These are phyloP conservation scores for Phyllotreta striolata DNA, from an alignment of 2,888 invertebrate species.

Conservation along the genomic window DNA sequence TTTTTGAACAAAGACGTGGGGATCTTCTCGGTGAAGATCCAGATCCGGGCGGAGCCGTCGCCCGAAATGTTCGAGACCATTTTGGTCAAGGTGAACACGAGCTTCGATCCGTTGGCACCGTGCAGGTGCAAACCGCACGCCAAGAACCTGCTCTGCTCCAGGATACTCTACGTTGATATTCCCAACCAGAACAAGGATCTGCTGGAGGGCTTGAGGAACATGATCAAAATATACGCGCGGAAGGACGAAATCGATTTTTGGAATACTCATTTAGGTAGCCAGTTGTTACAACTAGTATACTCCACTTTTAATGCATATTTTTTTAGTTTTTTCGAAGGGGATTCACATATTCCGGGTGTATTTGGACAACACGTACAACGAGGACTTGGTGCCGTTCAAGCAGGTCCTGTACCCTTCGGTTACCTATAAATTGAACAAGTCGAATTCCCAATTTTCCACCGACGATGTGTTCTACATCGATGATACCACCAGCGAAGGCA, in stretches of 20 bases:
- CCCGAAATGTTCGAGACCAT: slow-evolving; percentile 28
- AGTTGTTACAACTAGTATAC: too few species aligned
- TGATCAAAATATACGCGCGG: slow-evolving; percentile 44
- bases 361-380: slow-evolving; percentile 30
- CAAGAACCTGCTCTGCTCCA: slow-evolving; percentile 48
- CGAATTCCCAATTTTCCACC: background rate
- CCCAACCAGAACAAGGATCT: slow-evolving; percentile 51
- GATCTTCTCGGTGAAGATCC: slow-evolving; percentile 50
- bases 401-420: slow-evolving; percentile 30
- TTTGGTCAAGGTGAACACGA: slow-evolving; percentile 37
- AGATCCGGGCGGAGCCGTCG: slow-evolving; percentile 26
- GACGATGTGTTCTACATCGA: slow-evolving; percentile 20
- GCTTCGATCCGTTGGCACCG: slow-evolving; percentile 29
- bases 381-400: slow-evolving; percentile 26
- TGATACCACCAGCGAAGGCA: slow-evolving; percentile 39
- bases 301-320: too few species aligned
- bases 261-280: slow-evolving; percentile 49
- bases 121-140: slow-evolving; percentile 45
- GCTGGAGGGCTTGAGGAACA: slow-evolving; percentile 45
- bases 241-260: slow-evolving; percentile 48
- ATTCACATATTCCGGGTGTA: slow-evolving; percentile 36
- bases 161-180: slow-evolving; percentile 46
- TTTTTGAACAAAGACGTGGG: slow-evolving; percentile 49
- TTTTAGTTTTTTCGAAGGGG: slow-evolving; percentile 39
- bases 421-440: slow-evolving; percentile 12